These are phyloP conservation scores for Cotesia vestalis DNA, from an alignment of 1,140 invertebrate genomes.

Conservation along the genomic window DNA sequence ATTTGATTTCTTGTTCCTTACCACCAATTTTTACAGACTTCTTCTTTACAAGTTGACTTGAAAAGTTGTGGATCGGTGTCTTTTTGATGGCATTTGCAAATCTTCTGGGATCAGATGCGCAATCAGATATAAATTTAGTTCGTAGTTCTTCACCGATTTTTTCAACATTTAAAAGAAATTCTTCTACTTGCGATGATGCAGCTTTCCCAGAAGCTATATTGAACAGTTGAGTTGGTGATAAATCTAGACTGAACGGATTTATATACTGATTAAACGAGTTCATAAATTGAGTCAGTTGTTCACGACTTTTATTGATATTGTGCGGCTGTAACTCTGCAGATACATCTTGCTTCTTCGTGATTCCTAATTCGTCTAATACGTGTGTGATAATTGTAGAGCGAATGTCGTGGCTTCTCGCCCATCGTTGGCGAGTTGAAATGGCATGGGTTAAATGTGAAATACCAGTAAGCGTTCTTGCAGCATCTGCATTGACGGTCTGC, in stretches of 20 bases:
- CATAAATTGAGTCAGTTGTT: slow-evolving; percentile 38
- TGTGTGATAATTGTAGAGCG: background rate
- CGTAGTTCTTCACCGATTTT: slow-evolving; percentile 34
- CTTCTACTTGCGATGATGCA: slow-evolving; percentile 39
- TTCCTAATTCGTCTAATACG: slow-evolving; percentile 19
- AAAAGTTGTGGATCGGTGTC: slow-evolving; percentile 21
- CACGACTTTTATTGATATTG: slow-evolving; percentile 40
- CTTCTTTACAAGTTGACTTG: slow-evolving; percentile 22
- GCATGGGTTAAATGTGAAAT: slow-evolving; percentile 40
- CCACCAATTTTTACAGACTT: slow-evolving; percentile 27
- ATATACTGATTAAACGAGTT: slow-evolving; percentile 37
- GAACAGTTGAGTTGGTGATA: slow-evolving; percentile 38
- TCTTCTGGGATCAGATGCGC: slow-evolving; percentile 27
- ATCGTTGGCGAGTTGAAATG: slow-evolving; percentile 42
- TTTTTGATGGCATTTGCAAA: slow-evolving; percentile 38
- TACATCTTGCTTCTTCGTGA: slow-evolving; percentile 40
- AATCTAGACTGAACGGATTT: slow-evolving; percentile 38
- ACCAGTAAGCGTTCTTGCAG: slow-evolving; percentile 18
- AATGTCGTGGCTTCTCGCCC: slow-evolving; percentile 31
- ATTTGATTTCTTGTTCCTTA: slow-evolving; percentile 19
- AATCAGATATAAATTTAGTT: slow-evolving; percentile 39
- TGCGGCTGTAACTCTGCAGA: slow-evolving; percentile 39
- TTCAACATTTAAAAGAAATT: slow-evolving; percentile 46
- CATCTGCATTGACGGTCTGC: slow-evolving; percentile 48
- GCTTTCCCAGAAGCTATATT: slow-evolving; percentile 47